Conservation (phyloP, 2,113 vertebrate genomes). For the Datnioides undecimradiatus region DNA sequence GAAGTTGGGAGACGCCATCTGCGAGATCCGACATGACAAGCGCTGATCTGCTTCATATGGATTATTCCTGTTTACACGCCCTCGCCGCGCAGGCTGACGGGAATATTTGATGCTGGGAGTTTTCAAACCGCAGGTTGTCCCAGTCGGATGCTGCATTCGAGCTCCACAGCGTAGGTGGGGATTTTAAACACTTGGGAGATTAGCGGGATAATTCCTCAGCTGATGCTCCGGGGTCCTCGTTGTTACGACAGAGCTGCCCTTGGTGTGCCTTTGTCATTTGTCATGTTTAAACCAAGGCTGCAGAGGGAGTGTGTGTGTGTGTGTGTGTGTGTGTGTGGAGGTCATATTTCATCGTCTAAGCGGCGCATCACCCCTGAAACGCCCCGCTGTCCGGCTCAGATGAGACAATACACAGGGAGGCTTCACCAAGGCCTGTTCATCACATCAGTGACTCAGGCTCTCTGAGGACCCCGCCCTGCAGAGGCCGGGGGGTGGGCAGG, state of each 20-base stretch:
- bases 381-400: constrained; percentile 30
- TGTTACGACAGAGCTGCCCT: constrained; percentile 48
- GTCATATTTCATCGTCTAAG: constrained; percentile 67
- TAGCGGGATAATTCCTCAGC: constrained; percentile 28
- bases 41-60: constrained; percentile 36
- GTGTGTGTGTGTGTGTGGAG: too few relatives aligned
- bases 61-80: constrained; percentile 26
- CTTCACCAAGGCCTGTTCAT: constrained; percentile 40
- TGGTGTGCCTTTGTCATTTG: constrained; percentile 46
- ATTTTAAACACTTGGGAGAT: constrained; percentile 16
- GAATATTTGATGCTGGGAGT: constrained; percentile 18
- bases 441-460: constrained; percentile 8
- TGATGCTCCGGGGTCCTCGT: constrained; percentile 5
- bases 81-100: not conserved
- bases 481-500: not conserved
- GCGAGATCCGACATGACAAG: constrained; percentile 38
- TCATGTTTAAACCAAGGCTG: constrained; percentile 59
- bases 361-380: not conserved
- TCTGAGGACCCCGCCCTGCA: constrained; percentile 7
- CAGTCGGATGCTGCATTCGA: constrained; percentile 16
- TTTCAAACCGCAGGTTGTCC: constrained; percentile 17
- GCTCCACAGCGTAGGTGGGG: constrained; percentile 20
- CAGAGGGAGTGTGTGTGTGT: constrained; percentile 22
- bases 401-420: constrained; percentile 23
- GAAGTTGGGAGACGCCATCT: not conserved